Evolutionary conservation across 2,797 vertebrate genomes (phyloP).

Genomic region (Labroides dimidiatus): DNA sequence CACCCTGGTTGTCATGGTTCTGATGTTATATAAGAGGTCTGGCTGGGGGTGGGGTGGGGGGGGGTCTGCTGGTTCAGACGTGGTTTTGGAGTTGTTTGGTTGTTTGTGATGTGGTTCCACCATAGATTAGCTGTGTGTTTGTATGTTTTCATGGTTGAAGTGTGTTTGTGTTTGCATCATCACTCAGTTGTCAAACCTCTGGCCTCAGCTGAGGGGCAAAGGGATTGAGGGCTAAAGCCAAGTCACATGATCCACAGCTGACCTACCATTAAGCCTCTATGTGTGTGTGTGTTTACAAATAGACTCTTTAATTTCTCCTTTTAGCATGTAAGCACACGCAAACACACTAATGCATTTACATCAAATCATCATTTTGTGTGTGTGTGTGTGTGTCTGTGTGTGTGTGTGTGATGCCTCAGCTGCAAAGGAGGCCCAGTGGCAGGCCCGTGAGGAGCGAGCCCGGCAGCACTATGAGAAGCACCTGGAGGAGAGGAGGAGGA

Average conservation of each 20-base stretch:
- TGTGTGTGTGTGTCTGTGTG: conserved; percentile 6
- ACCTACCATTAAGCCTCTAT: conserved; percentile 53
- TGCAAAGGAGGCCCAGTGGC: conserved; percentile 89
- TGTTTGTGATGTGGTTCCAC: conserved; percentile 5
- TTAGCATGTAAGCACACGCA: not conserved
- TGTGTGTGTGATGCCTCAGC: conserved; percentile 72
- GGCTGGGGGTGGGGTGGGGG: conserved; percentile 52
- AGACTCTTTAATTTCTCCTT: not conserved
- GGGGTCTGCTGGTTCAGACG: conserved; percentile 30
- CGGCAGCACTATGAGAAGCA: conserved; percentile 92
- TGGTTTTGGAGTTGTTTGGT: not conserved
- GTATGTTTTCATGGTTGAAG: conserved; percentile 13
- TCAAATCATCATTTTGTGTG: not conserved
- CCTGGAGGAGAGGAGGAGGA: conserved; percentile 90
- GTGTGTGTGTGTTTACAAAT: conserved; percentile 20
- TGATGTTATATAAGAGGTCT: conserved; percentile 68
- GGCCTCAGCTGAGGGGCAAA: conserved; percentile 32
- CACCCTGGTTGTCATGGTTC: conserved; percentile 70
- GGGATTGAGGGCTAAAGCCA: conserved; percentile 64
- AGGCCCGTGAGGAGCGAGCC: conserved; percentile 91
- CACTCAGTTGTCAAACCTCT: conserved; percentile 34
- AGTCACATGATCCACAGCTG: conserved; percentile 69
- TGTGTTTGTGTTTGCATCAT: conserved; percentile 34
- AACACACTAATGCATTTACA: conserved; percentile 12
- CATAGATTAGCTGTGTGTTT: conserved; percentile 15